Evolutionary conservation across 2,888 invertebrate species (phyloP).

Genomic region (Electrophaes corylata): DNA sequence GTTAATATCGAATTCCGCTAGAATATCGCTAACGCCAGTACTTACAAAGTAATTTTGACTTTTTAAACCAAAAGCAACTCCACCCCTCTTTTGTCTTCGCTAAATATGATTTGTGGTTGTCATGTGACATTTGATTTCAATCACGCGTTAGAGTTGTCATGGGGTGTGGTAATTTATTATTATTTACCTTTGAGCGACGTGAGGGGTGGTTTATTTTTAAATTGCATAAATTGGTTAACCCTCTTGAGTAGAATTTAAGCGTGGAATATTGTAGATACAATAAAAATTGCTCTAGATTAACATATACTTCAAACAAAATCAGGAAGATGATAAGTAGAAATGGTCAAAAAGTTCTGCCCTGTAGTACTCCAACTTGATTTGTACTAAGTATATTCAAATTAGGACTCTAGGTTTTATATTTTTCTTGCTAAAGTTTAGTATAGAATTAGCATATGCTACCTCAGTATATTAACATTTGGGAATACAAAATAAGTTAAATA

Average conservation of each 20-base stretch:
- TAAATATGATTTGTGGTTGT: constrained; percentile 70
- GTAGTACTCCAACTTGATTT: neutral
- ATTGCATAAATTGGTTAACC: constrained; percentile 31
- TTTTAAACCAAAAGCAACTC: constrained; percentile 9
- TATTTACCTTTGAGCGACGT: constrained; percentile 61
- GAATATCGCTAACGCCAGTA: too few species aligned
- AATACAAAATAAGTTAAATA: too few species aligned
- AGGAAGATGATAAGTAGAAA: neutral
- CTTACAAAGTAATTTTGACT: too few species aligned
- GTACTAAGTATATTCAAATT: too few species aligned
- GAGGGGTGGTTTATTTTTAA: constrained; percentile 50
- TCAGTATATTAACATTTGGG: too few species aligned
- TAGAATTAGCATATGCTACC: too few species aligned
- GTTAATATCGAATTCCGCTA: too few species aligned
- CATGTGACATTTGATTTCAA: constrained; percentile 76
- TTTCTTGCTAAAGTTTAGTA: too few species aligned
- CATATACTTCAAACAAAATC: neutral
- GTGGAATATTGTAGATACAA: constrained; percentile 11
- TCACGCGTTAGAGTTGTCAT: constrained; percentile 67
- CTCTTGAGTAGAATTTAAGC: constrained; percentile 30
- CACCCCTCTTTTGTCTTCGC: constrained; percentile 41
- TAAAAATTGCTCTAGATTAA: neutral
- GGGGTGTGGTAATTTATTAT: constrained; percentile 69
- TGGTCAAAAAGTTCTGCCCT: neutral
- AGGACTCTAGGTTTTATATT: too few species aligned